Percentiles rank a stretch among this genome's conserved stretches.
Evolutionary conservation across 1,140 invertebrate species (phyloP).

Genomic region (Tetraneura akinire): DNA sequence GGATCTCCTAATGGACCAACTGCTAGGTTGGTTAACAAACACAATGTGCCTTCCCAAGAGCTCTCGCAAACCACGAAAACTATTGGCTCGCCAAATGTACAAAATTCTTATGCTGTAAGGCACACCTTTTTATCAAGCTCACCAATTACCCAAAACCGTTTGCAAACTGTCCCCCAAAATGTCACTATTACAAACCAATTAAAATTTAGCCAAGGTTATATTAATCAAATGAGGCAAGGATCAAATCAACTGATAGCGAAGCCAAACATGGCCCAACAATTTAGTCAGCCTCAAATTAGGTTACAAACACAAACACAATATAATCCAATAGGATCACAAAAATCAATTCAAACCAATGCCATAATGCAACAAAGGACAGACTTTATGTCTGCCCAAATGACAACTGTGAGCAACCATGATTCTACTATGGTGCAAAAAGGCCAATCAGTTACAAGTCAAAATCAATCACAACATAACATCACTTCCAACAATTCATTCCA

Average conservation of each 20-base stretch:
- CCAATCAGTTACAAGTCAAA: slow-evolving; percentile 36
- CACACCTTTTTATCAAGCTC: slow-evolving; percentile 35
- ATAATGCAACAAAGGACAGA: slow-evolving; percentile 46
- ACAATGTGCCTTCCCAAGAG: slow-evolving; percentile 51
- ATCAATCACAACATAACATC: slow-evolving; percentile 35
- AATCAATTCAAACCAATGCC: slow-evolving; percentile 41
- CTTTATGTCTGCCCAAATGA: slow-evolving; percentile 27
- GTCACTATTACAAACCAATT: slow-evolving; percentile 48
- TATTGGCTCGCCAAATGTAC: slow-evolving; percentile 44
- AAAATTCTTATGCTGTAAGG: slow-evolving; percentile 44
- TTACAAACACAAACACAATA: slow-evolving; percentile 49
- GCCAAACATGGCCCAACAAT: slow-evolving; percentile 25
- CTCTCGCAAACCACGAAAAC: slow-evolving; percentile 40
- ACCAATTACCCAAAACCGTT: slow-evolving; percentile 44
- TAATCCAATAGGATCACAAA: slow-evolving; percentile 31
- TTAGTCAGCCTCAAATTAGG: slow-evolving; percentile 39
- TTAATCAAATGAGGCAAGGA: slow-evolving; percentile 47
- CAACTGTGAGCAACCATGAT: slow-evolving; percentile 26
- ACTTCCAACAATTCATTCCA: slow-evolving; percentile 49
- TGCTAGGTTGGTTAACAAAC: slow-evolving; percentile 26
- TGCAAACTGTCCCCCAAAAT: slow-evolving; percentile 48
- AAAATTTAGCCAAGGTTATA: slow-evolving; percentile 48
- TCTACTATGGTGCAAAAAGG: not conserved
- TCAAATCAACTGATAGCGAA: slow-evolving; percentile 29
- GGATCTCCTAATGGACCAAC: slow-evolving; percentile 50